phyloP scores from a whole-genome alignment of 2,797 vertebrate species.

The Pangasius sanitwongsei region DNA sequence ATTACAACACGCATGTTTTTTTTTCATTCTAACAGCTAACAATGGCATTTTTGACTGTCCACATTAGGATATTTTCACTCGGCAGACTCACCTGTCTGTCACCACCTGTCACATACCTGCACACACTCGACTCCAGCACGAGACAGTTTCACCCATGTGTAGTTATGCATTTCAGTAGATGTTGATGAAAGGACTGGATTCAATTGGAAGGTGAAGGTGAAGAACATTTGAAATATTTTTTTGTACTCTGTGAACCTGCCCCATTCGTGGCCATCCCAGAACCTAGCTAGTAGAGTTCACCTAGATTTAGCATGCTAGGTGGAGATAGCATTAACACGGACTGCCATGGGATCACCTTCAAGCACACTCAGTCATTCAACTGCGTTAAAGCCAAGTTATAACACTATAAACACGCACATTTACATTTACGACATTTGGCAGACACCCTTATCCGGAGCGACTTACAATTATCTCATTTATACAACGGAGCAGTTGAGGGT shows the following conservation, averaged over 20 bases:
- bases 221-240: not conserved
- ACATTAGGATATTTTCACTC: not conserved
- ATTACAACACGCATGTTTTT: not conserved
- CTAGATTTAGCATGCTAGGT: not conserved
- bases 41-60: not conserved
- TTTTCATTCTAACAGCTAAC: not conserved
- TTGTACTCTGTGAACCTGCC: not conserved
- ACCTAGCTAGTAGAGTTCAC: not conserved
- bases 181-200: not conserved
- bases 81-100: constrained; percentile 14
- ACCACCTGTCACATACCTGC: not conserved
- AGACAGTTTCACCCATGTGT: not conserved
- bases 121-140: no score
- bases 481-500: no score
- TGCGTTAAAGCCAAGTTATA: not conserved
- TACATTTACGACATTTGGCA: no score
- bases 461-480: no score
- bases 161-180: not conserved
- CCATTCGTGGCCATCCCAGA: not conserved
- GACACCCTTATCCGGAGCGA: no score
- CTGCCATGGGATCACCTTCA: not conserved
- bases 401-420: not conserved
- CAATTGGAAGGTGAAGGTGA: not conserved
- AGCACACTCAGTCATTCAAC: not conserved
- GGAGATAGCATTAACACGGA: not conserved